Conservation (phyloP, 2,797 vertebrate genomes). For the Moxostoma hubbsi region DNA sequence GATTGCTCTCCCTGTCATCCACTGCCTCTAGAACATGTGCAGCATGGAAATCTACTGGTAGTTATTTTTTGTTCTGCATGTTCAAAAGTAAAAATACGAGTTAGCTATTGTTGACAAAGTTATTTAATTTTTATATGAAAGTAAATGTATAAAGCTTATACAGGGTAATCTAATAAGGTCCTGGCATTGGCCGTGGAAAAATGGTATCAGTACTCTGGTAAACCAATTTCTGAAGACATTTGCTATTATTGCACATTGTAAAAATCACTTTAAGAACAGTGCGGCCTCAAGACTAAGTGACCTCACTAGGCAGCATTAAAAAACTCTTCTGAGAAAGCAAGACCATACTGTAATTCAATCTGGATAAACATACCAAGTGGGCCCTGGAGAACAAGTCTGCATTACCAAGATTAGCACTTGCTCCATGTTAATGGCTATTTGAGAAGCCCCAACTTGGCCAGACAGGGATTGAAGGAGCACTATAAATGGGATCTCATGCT, state of each 20-base stretch:
- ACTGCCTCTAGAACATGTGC: background rate
- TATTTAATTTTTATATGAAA: too few species aligned
- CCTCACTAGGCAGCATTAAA: conserved; percentile 11
- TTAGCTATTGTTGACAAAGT: too few species aligned
- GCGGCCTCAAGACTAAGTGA: conserved; percentile 23
- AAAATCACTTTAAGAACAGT: background rate
- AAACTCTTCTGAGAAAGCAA: conserved; percentile 1
- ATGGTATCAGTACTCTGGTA: background rate
- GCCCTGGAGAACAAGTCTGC: conserved; percentile 9
- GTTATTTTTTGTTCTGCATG: too few species aligned
- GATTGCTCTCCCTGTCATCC: background rate
- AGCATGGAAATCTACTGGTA: background rate
- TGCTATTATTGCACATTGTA: background rate
- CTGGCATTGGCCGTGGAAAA: background rate
- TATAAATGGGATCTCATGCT: conserved; percentile 1
- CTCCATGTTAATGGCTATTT: background rate
- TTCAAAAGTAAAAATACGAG: background rate
- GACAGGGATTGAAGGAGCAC: background rate
- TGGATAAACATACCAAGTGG: conserved; percentile 18
- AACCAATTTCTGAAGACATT: conserved; percentile 18
- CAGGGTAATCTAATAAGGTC: too few species aligned
- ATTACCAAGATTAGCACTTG: conserved; percentile 33
- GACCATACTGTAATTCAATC: conserved; percentile 47
- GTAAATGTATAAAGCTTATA: too few species aligned
- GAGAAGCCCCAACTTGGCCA: background rate